Percentiles rank a stretch among this genome's conserved stretches.
phyloP scores from a whole-genome alignment of 1,140 invertebrate genomes.

The Drosophila ananassae region DNA sequence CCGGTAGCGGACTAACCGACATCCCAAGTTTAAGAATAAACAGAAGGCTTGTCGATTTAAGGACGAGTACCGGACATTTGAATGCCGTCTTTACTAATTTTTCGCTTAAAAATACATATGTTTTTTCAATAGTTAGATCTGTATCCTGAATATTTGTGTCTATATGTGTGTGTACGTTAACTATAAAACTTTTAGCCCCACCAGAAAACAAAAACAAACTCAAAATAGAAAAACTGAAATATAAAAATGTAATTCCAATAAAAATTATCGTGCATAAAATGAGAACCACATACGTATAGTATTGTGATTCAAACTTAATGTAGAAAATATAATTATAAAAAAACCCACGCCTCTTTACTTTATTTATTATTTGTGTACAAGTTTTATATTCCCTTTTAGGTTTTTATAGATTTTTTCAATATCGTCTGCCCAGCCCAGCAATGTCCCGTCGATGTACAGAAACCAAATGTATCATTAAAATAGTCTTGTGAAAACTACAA shows the following conservation, averaged over 20 bases:
- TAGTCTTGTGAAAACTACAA: conserved; percentile 29
- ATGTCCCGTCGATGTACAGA: background rate
- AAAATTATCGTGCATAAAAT: conserved; percentile 19
- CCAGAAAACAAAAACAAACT: conserved; percentile 52
- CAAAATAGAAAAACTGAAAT: conserved; percentile 25
- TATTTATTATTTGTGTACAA: background rate
- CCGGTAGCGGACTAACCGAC: background rate
- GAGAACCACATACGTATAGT: conserved; percentile 1
- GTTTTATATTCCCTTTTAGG: background rate
- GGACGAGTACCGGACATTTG: background rate
- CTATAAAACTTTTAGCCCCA: conserved; percentile 72
- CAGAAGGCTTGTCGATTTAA: background rate
- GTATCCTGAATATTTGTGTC: conserved; percentile 36
- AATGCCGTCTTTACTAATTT: conserved; percentile 12
- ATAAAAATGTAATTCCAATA: conserved; percentile 54
- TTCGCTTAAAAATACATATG: conserved; percentile 30
- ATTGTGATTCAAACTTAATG: conserved; percentile 1
- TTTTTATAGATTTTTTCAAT: background rate
- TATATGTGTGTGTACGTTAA: conserved; percentile 56
- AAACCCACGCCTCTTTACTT: background rate
- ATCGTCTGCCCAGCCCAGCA: background rate
- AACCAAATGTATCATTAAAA: background rate
- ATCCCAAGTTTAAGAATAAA: background rate
- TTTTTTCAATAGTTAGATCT: conserved; percentile 37
- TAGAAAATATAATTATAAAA: background rate